Conservation (phyloP, 1,140 invertebrate genomes). For the Choristoneura fumiferana region DNA sequence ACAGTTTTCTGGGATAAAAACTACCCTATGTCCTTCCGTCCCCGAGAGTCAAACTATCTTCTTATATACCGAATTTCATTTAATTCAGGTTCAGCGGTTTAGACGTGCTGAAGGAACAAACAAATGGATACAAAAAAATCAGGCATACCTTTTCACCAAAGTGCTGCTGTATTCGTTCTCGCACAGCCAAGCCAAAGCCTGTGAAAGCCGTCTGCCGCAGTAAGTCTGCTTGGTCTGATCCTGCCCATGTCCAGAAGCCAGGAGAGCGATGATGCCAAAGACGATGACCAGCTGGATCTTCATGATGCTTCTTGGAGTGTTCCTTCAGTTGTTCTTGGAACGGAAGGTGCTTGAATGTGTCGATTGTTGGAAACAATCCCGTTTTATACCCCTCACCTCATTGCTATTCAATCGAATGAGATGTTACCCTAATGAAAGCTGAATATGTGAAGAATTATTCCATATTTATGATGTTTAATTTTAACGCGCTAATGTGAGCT, state of each 20-base stretch:
- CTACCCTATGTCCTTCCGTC: too few relatives aligned
- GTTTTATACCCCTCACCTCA: slow-evolving; percentile 2
- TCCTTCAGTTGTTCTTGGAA: not conserved
- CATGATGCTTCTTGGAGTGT: not conserved
- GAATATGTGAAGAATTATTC: slow-evolving; percentile 7
- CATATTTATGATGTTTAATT: not conserved
- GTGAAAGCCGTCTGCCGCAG: slow-evolving; percentile 1
- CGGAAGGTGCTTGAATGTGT: not conserved
- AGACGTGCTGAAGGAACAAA: too few relatives aligned
- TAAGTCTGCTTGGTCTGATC: not conserved
- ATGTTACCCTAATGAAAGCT: slow-evolving; percentile 2
- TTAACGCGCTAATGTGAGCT: not conserved
- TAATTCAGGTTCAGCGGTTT: too few relatives aligned
- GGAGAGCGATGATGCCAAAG: not conserved
- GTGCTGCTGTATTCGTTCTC: too few relatives aligned
- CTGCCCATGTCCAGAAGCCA: not conserved
- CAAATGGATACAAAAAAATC: too few relatives aligned
- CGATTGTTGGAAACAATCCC: not conserved
- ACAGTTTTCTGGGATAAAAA: too few relatives aligned
- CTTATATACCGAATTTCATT: too few relatives aligned
- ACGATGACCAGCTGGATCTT: not conserved
- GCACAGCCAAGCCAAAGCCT: not conserved
- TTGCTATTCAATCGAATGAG: not conserved
- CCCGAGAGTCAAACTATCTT: too few relatives aligned
- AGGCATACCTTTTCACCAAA: too few relatives aligned